Evolutionary conservation across 2,113 vertebrate species (phyloP).

Genomic region (Donacobius atricapilla): DNA sequence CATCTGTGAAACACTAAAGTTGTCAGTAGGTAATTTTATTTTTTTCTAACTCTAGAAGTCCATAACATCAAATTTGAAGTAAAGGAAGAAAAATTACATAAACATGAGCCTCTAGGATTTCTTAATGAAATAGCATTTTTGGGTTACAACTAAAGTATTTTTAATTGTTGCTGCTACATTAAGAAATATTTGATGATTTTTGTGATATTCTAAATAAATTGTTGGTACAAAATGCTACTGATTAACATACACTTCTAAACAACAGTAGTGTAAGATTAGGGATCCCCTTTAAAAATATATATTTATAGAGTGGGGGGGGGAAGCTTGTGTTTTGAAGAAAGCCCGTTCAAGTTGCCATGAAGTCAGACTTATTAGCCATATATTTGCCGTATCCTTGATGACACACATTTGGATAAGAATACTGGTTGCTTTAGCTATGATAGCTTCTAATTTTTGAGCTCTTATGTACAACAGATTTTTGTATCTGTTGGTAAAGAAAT

Average conservation of each 20-base stretch:
- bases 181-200: not conserved
- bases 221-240: not conserved
- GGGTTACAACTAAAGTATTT: not conserved
- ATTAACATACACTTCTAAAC: not conserved
- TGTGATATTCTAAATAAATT: not conserved
- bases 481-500: not conserved
- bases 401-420: accelerated
- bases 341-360: not conserved
- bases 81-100: not conserved
- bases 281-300: not conserved
- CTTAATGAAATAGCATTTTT: not conserved
- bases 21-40: not conserved
- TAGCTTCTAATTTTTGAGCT: not conserved
- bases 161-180: not conserved
- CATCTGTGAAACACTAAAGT: not conserved
- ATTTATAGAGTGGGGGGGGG: not conserved
- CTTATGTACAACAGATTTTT: not conserved
- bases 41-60: not conserved
- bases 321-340: not conserved
- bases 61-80: not conserved
- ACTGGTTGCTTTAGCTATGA: not conserved
- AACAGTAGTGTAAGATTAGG: not conserved
- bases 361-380: not conserved
- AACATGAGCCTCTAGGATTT: not conserved
- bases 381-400: not conserved